phyloP scores from a whole-genome alignment of 2,113 vertebrate genomes.

The Polypterus senegalus region DNA sequence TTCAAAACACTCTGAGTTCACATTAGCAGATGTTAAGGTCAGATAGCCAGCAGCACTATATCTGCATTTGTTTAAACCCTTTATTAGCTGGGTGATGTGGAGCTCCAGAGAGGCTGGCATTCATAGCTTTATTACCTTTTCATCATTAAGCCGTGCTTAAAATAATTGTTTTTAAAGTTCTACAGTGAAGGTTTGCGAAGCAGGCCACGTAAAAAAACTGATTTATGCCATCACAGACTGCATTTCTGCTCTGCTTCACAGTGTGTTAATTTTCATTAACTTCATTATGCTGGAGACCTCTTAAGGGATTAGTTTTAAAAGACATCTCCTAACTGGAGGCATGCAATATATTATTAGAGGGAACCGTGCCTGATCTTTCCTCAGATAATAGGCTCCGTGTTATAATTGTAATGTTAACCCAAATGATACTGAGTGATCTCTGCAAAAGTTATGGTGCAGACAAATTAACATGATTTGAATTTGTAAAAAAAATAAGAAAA shows the following conservation, averaged over 20 bases:
- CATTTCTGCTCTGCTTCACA: slow-evolving; percentile 39
- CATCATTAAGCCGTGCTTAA: slow-evolving; percentile 48
- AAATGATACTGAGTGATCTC: slow-evolving; percentile 57
- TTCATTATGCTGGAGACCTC: slow-evolving; percentile 53
- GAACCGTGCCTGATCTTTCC: slow-evolving; percentile 57
- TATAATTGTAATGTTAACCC: slow-evolving; percentile 57
- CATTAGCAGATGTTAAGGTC: slow-evolving; percentile 50
- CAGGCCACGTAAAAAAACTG: slow-evolving; percentile 25
- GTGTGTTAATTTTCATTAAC: slow-evolving; percentile 61
- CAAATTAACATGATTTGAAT: slow-evolving; percentile 40
- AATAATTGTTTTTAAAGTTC: slow-evolving; percentile 55
- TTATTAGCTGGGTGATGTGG: slow-evolving; percentile 44
- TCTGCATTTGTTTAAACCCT: slow-evolving; percentile 44
- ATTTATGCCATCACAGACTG: slow-evolving; percentile 37
- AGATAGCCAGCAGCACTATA: slow-evolving; percentile 26
- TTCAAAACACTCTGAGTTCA: slow-evolving; percentile 29
- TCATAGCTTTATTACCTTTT: slow-evolving; percentile 39
- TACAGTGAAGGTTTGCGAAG: slow-evolving; percentile 35
- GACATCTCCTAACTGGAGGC: slow-evolving; percentile 47
- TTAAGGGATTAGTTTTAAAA: slow-evolving; percentile 63
- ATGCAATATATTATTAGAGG: slow-evolving; percentile 37
- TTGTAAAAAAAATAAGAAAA: slow-evolving; percentile 6
- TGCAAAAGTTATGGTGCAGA: slow-evolving; percentile 47
- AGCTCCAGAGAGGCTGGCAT: slow-evolving; percentile 33
- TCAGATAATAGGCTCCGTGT: slow-evolving; percentile 56